Percentiles rank a stretch among this genome's conserved stretches.
Conservation (phyloP, 2,113 vertebrate species). For the Geococcyx californianus region DNA sequence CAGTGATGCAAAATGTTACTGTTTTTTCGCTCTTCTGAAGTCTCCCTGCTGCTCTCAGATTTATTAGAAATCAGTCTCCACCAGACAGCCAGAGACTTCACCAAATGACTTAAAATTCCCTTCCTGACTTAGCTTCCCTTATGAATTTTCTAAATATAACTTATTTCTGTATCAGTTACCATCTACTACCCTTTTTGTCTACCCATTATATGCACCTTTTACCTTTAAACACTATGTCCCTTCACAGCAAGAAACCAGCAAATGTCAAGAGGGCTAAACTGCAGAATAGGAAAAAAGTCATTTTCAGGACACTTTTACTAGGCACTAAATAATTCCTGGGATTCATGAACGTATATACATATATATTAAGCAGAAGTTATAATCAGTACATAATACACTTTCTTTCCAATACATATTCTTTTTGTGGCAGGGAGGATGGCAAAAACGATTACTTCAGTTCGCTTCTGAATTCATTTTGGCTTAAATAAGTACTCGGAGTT, state of each 20-base stretch:
- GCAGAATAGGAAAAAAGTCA: not conserved
- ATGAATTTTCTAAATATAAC: conserved; percentile 5
- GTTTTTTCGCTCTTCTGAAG: not conserved
- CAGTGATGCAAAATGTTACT: not conserved
- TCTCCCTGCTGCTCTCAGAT: not conserved
- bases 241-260: not conserved
- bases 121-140: not conserved
- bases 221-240: not conserved
- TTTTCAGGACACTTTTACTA: not conserved
- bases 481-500: conserved; percentile 58
- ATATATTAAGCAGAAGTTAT: not conserved
- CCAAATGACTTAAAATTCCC: not conserved
- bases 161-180: conserved; percentile 6
- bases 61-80: not conserved
- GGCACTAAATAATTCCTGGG: not conserved
- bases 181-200: not conserved
- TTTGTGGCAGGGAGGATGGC: not conserved
- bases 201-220: not conserved
- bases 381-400: not conserved
- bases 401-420: not conserved
- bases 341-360: not conserved
- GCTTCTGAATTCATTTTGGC: conserved; percentile 20
- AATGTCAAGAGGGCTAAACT: not conserved
- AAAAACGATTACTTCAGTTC: conserved; percentile 31
- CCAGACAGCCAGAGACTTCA: not conserved